Base-by-base conservation (phyloP, 2,888 invertebrate genomes). In the Pantelozetes paolii region DNA sequence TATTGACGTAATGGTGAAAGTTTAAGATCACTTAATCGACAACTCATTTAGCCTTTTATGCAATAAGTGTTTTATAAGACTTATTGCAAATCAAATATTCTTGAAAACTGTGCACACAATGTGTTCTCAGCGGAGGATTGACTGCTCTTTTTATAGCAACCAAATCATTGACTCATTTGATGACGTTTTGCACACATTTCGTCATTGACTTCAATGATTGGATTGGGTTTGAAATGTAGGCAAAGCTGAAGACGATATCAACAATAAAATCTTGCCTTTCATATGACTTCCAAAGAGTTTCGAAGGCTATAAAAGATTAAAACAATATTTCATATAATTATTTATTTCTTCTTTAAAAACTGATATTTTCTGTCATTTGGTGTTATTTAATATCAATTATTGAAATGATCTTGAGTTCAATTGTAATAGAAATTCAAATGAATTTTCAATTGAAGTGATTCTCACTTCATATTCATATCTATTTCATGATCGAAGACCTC, bases 1-100 rank as follows among this genome's bases (percentile, higher is more conserved):
- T 77, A 74, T 20, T 59, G 75, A 74, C 76, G 77, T 74, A 77
- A 77, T 77, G 76, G 75, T 77, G 76, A 74, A 76, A 75, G 71
- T 23, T 75, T 77, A 62, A 75, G 74, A 59, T 57, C 32, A 69
- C 54, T 71, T 23, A 74, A 72, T 71, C 36, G 70, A 15, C 26
- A 23, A 72, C 28, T 45, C 36, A 48, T n/a, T n/a, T 67, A 76
- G 75, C 76, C 76, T 75, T 75, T 71, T n/a, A 74, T 74, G 74
- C 72, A 74, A 72, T 48, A 71, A 64, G 50, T 40, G 69, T 36
- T 23, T 13, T 45, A 54, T 23, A 13, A 62, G 26, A 28, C 62
- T 28, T 62, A 32, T 5, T 62, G 18, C 30, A 62, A 32, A 32
- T 18, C 32, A 62, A 3, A 32, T 30, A 5, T 13, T 9, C 2